phyloP scores from a whole-genome alignment of 1,140 invertebrate species.

The Eumeta japonica region DNA sequence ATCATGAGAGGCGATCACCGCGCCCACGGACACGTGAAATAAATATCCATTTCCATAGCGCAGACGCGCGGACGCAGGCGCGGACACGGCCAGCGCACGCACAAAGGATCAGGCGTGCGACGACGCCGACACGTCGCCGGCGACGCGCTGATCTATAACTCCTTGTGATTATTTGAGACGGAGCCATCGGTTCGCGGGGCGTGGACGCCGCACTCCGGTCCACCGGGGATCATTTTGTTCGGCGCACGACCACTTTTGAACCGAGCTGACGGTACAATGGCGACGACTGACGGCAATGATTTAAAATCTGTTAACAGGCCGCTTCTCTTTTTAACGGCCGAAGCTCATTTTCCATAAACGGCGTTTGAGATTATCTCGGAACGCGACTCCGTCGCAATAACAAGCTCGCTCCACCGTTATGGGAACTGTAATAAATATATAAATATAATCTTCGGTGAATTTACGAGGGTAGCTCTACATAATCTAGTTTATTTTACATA shows the following conservation, averaged over 20 bases:
- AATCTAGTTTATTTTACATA: too few relatives aligned
- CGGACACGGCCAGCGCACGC: neutral
- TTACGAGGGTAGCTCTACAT: too few relatives aligned
- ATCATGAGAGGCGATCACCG: constrained; percentile 48
- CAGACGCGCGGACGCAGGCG: constrained; percentile 25
- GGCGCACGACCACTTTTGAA: constrained; percentile 51
- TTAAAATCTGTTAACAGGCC: constrained; percentile 58
- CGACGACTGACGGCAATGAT: constrained; percentile 50
- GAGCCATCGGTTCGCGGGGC: constrained; percentile 53
- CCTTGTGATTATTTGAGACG: constrained; percentile 57
- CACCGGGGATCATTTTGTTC: constrained; percentile 53
- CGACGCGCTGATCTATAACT: constrained; percentile 46
- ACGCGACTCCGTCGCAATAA: constrained; percentile 32
- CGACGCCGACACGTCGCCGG: constrained; percentile 18
- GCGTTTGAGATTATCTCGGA: constrained; percentile 43
- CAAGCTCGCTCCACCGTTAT: too few relatives aligned
- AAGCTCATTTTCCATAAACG: constrained; percentile 56
- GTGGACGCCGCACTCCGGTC: constrained; percentile 45
- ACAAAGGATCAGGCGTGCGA: neutral
- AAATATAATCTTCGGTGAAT: too few relatives aligned
- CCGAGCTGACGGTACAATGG: constrained; percentile 55
- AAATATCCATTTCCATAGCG: constrained; percentile 53
- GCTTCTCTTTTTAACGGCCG: constrained; percentile 55
- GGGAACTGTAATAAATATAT: too few relatives aligned
- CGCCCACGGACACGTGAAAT: constrained; percentile 34